Conservation (phyloP, 2,797 vertebrate genomes). For the Cryptoblepharus egeriae region DNA sequence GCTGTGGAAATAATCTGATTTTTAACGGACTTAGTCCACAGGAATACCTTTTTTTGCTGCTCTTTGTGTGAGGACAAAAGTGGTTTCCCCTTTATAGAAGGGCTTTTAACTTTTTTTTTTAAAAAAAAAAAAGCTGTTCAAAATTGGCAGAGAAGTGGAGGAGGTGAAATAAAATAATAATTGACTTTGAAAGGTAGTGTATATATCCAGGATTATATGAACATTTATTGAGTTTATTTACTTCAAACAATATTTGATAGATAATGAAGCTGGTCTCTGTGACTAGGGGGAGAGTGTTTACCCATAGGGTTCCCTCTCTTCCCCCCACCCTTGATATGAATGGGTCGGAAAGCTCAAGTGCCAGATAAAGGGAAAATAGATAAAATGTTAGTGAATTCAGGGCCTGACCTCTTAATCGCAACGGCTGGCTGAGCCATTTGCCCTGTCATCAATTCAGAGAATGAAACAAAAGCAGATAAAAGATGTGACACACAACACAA, state of each 20-base stretch:
- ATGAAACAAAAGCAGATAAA: slow-evolving; percentile 61
- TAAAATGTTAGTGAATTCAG: slow-evolving; percentile 64
- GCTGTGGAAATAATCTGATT: slow-evolving; percentile 96
- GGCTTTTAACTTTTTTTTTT: slow-evolving; percentile 79
- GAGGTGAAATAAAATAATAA: slow-evolving; percentile 61
- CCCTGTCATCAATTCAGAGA: slow-evolving; percentile 77
- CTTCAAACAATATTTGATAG: slow-evolving; percentile 54
- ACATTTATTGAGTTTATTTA: slow-evolving; percentile 62
- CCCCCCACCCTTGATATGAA: slow-evolving; percentile 58
- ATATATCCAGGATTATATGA: slow-evolving; percentile 60
- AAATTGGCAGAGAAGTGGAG: slow-evolving; percentile 76
- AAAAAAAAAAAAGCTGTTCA: slow-evolving; percentile 79
- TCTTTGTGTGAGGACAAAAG: slow-evolving; percentile 86
- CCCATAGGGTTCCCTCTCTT: too few species aligned
- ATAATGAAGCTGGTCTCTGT: slow-evolving; percentile 55
- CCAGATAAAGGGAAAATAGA: slow-evolving; percentile 40
- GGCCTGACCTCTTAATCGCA: slow-evolving; percentile 80
- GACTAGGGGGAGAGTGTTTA: slow-evolving; percentile 47
- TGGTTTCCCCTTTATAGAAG: slow-evolving; percentile 79
- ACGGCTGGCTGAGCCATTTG: slow-evolving; percentile 72
- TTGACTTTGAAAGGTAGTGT: slow-evolving; percentile 71
- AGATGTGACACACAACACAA: slow-evolving; percentile 61
- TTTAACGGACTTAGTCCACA: slow-evolving; percentile 83
- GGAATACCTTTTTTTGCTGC: slow-evolving; percentile 82
- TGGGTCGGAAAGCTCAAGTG: slow-evolving; percentile 56